Percentiles rank a stretch among this genome's conserved stretches.
phyloP scores from a whole-genome alignment of 2,113 vertebrate species.

The Hydrochoerus hydrochaeris region DNA sequence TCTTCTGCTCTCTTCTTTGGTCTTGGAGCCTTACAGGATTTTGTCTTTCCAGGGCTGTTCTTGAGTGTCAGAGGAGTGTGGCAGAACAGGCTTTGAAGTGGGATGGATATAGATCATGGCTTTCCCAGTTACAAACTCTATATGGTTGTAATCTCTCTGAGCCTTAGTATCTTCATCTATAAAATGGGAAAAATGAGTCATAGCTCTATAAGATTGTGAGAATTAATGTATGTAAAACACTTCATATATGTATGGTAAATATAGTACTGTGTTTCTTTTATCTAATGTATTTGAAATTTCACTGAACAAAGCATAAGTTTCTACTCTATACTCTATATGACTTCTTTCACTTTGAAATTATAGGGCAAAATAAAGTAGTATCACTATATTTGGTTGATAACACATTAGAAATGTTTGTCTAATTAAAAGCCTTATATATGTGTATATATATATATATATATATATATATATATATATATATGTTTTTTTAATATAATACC shows the following conservation, averaged over 20 bases:
- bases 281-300: background rate
- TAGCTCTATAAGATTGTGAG: background rate
- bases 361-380: background rate
- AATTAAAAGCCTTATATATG: background rate
- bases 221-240: background rate
- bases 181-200: background rate
- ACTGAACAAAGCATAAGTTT: constrained; percentile 2
- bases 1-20: background rate
- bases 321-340: background rate
- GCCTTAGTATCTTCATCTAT: background rate
- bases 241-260: background rate
- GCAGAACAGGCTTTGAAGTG: background rate
- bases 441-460: background rate
- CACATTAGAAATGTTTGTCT: background rate
- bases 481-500: background rate
- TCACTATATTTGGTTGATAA: background rate
- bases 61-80: background rate
- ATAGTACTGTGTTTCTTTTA: background rate
- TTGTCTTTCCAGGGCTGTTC: background rate
- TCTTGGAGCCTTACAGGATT: background rate
- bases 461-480: background rate
- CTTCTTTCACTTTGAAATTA: background rate
- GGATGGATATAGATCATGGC: background rate
- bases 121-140: background rate
- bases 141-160: background rate